These are phyloP conservation scores for Harpagifer antarcticus DNA, from an alignment of 2,797 vertebrate species.

Conservation along the genomic window DNA sequence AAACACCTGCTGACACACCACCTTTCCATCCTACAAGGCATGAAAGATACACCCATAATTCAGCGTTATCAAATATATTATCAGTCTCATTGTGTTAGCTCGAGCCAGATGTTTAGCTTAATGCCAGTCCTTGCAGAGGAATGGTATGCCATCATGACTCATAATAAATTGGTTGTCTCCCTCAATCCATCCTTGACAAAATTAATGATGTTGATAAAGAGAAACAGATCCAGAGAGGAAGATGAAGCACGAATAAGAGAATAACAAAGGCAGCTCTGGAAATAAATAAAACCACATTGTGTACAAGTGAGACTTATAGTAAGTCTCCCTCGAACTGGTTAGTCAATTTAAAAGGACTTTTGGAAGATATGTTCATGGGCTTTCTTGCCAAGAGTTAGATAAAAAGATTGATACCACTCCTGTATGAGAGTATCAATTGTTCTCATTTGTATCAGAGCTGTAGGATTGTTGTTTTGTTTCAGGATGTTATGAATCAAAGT, in stretches of 20 bases:
- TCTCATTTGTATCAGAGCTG: background rate
- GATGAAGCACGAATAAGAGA: constrained; percentile 28
- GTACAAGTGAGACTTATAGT: constrained; percentile 2
- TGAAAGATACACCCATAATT: constrained; percentile 21
- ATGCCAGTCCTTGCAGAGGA: constrained; percentile 36
- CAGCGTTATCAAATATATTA: constrained; percentile 22
- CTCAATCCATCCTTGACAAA: constrained; percentile 54
- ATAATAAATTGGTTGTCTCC: constrained; percentile 45
- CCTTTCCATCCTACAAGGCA: constrained; percentile 88
- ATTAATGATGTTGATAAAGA: constrained; percentile 59
- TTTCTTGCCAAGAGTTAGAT: constrained; percentile 20
- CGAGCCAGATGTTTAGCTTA: constrained; percentile 59
- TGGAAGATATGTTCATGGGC: constrained; percentile 17
- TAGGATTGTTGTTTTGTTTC: background rate
- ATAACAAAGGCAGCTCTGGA: constrained; percentile 24
- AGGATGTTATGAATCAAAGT: background rate
- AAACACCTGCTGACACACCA: constrained; percentile 91
- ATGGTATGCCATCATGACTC: constrained; percentile 49
- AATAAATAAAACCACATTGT: constrained; percentile 54
- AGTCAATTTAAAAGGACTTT: constrained; percentile 23
- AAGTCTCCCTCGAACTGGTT: constrained; percentile 9
- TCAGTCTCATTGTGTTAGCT: constrained; percentile 21
- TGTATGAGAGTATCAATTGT: background rate
- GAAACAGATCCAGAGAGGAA: constrained; percentile 52
- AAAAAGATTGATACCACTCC: constrained; percentile 3